Evolutionary conservation across 2,797 vertebrate species (phyloP).

Genomic region (Sarcoramphus papa): DNA sequence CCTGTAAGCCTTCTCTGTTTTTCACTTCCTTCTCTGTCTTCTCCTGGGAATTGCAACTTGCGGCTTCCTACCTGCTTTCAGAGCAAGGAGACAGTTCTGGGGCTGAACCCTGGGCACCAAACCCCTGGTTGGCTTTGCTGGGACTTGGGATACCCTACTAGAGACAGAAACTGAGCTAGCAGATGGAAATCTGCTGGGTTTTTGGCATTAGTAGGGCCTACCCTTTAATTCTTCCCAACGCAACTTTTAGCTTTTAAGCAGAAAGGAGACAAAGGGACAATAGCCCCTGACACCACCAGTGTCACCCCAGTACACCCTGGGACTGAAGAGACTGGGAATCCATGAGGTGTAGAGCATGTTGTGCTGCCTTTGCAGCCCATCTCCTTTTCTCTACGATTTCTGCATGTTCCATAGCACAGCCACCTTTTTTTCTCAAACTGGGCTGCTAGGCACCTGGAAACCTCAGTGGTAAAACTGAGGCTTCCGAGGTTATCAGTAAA

Average conservation of each 20-base stretch:
- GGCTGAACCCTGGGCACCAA: not conserved
- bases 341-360: not conserved
- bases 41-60: not conserved
- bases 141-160: not conserved
- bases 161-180: not conserved
- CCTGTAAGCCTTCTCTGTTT: not conserved
- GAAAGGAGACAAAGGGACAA: not conserved
- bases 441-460: not conserved
- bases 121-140: not conserved
- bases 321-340: not conserved
- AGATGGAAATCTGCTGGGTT: not conserved
- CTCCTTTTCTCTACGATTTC: not conserved
- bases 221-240: not conserved
- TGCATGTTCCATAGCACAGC: not conserved
- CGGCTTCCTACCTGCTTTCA: not conserved
- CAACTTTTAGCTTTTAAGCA: not conserved
- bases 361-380: not conserved
- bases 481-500: not conserved
- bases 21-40: not conserved
- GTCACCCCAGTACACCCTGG: accelerated
- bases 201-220: not conserved
- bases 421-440: not conserved
- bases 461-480: not conserved
- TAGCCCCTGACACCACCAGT: not conserved
- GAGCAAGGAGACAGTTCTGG: not conserved